Evolutionary conservation across 2,797 vertebrate species (phyloP).

Genomic region (Nannoperca australis): DNA sequence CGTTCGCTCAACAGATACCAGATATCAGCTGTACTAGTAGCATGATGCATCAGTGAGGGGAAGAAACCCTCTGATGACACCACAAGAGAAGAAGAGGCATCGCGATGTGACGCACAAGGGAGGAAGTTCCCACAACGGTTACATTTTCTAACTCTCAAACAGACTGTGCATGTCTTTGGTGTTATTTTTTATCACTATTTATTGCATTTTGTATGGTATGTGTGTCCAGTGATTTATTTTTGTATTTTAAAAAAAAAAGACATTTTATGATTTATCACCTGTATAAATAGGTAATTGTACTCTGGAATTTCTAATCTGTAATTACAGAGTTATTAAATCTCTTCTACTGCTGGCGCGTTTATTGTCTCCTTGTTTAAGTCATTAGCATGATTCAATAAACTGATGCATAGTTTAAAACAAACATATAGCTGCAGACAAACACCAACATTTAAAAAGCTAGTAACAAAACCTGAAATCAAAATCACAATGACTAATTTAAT

Average conservation of each 20-base stretch:
- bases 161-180: conserved; percentile 68
- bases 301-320: conserved; percentile 72
- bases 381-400: not conserved
- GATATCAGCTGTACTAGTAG: conserved; percentile 72
- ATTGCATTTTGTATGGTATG: conserved; percentile 76
- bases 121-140: conserved; percentile 39
- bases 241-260: conserved; percentile 73
- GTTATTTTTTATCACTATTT: conserved; percentile 75
- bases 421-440: not conserved
- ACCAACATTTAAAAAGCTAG: not conserved
- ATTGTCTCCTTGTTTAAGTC: conserved; percentile 10
- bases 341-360: conserved; percentile 40
- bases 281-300: conserved; percentile 66
- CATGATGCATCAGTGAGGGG: conserved; percentile 16
- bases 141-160: conserved; percentile 60
- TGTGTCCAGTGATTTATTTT: conserved; percentile 76
- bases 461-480: not conserved
- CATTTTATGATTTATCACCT: conserved; percentile 71
- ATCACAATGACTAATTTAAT: not conserved
- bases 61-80: conserved; percentile 52
- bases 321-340: conserved; percentile 75
- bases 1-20: conserved; percentile 58
- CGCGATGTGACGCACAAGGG: conserved; percentile 46
- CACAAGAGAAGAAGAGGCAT: conserved; percentile 64
- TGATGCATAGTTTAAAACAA: not conserved